Evolutionary conservation across 2,888 invertebrate genomes (phyloP), one percentile per base, ranked within the genome.

Genomic region (Drosophila recens): DNA sequence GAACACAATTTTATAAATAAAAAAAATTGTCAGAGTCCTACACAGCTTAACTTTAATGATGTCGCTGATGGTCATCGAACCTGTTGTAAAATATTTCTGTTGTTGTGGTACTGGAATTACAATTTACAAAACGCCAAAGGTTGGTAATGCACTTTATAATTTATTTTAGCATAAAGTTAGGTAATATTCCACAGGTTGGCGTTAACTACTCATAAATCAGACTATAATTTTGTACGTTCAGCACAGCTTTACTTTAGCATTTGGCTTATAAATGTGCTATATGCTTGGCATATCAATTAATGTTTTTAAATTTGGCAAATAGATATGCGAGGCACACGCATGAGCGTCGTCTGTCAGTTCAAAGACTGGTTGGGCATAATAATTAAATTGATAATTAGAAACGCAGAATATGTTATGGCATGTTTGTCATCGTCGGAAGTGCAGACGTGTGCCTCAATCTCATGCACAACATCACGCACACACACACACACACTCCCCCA

Each of bases 261-360:
- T 58, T 63, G 56, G 54, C 45, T 51, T 58, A 10, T 36, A 36
- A 46, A 33, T 57, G 23, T 10, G 34, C 20, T 10, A 27, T 68
- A 69, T 82, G 87, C 13, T 49, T 43, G 23, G 85, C 72, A 87
- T 85, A 54, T 49, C 36, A 69, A 81, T 56, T 33, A 33, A 20
- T 43, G 20, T 33, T 63, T 34, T 56, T 45, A 38, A 71, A 75
- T 48, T 63, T 57, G 10, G 1, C 11, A 15, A 40, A n/a, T n/a
- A n/a, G n/a, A n/a, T n/a, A n/a, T n/a, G n/a, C n/a, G n/a, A n/a
- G n/a, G n/a, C n/a, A n/a, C n/a, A n/a, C n/a, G n/a, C n/a, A n/a
- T n/a, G n/a, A n/a, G n/a, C n/a, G n/a, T n/a, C n/a, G n/a, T n/a
- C n/a, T n/a, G n/a, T n/a, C n/a, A n/a, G n/a, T n/a, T n/a, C n/a